Base-by-base conservation (phyloP, 2,888 invertebrate species). In the Candidula unifasciata region DNA sequence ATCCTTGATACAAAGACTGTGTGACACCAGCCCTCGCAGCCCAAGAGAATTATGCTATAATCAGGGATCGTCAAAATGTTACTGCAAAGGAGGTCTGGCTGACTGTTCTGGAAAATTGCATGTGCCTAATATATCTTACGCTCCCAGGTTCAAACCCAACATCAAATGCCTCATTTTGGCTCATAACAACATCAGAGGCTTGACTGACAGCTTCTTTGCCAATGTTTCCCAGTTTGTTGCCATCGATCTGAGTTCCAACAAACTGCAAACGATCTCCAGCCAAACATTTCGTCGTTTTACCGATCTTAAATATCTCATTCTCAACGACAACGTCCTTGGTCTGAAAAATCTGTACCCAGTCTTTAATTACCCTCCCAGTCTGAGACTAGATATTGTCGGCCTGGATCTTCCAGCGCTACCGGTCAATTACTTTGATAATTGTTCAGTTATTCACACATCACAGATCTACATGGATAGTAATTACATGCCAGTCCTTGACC, bases 161-260 rank as follows among this genome's bases (percentile, higher is more conserved):
- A 77, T 81, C 10, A 69, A 69, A 60, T 80, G 68, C 66, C 71
- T 86, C 27, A 52, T 10, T 16, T 84, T 86, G 44, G 33, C 44
- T n/a, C 52, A 73, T 37, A 86, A 86, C 57, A 78, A 77, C 69
- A 69, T 83, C 16, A 35, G 13, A 44, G 2, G 30, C 21, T 60
- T 86, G 18, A 3, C 24, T 18, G 83, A 83, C 0, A 80, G 71
- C 35, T 86, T 71, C 57, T 86, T 86, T 37, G 21, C 69, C 16
- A 86, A 86, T 27, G 81, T 86, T 5, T 71, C 86, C 6, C 27
- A 13, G 8, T 60, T 86, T 44, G 8, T 24, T 18, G 73, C 33
- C 6, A n/a, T 86, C 3, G 81, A 83, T 66, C 76, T 86, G 66
- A 60, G 76, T 5, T 74, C 30, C 27, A 86, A 81, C 54, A 37